Percentiles rank a stretch among this genome's conserved stretches.
These are phyloP conservation scores for Pachliopta kotzebuea DNA, from an alignment of 2,888 invertebrate species.

Conservation along the genomic window DNA sequence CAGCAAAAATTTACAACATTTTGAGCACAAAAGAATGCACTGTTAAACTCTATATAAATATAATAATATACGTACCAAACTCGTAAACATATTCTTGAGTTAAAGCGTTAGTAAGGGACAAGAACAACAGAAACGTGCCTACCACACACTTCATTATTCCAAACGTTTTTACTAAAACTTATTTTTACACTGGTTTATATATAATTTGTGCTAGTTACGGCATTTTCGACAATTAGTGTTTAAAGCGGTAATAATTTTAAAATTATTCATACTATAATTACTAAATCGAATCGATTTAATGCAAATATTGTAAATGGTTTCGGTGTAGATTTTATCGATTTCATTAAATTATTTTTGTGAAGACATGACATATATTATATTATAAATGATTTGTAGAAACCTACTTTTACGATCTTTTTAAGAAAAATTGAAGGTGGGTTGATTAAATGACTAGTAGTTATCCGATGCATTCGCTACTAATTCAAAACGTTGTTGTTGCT, in stretches of 20 bases:
- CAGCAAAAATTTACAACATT: no score
- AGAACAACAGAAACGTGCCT: constrained; percentile 8
- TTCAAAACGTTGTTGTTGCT: no score
- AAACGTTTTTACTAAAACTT: not conserved
- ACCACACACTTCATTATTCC: constrained; percentile 20
- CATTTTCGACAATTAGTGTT: not conserved
- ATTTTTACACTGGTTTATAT: not conserved
- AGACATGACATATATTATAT: not conserved
- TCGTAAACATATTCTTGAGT: constrained; percentile 25
- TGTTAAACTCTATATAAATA: not conserved
- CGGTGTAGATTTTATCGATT: not conserved
- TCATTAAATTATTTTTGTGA: not conserved
- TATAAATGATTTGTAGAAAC: not conserved
- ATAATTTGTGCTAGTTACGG: not conserved
- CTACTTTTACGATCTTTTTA: not conserved
- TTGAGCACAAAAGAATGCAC: no score
- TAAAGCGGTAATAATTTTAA: constrained; percentile 9
- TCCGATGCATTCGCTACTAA: no score
- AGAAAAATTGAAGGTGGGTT: no score
- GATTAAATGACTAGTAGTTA: no score
- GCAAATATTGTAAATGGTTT: not conserved
- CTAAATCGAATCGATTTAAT: constrained; percentile 22
- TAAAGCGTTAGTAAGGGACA: constrained; percentile 12
- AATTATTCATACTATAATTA: constrained; percentile 23
- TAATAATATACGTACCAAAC: constrained; percentile 20